These are phyloP conservation scores for Empis stercorea DNA, from an alignment of 2,888 invertebrate species.

Conservation along the genomic window DNA sequence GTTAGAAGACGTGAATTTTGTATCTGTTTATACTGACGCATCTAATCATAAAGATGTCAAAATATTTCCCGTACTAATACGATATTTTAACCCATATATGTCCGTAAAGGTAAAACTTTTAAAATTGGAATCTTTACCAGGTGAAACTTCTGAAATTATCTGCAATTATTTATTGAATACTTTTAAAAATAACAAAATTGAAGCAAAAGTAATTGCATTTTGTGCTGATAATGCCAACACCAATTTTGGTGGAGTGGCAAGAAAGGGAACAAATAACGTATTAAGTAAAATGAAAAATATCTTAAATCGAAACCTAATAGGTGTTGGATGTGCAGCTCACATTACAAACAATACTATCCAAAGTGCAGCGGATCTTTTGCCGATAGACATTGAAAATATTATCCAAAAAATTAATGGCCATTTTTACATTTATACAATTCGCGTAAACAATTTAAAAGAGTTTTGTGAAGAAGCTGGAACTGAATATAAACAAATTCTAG, in stretches of 20 bases:
- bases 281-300: not conserved
- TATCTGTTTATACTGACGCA: not conserved
- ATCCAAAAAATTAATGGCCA: not conserved
- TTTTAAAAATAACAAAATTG: not conserved
- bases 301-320: not conserved
- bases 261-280: not conserved
- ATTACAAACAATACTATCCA: not conserved
- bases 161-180: not conserved
- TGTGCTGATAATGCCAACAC: not conserved
- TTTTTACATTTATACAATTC: conserved; percentile 1
- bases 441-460: not conserved
- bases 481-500: not conserved
- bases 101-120: not conserved
- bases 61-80: not conserved
- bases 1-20: conserved; percentile 10
- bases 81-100: not conserved
- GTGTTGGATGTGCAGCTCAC: not conserved
- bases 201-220: not conserved
- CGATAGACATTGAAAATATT: not conserved
- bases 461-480: not conserved
- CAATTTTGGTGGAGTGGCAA: not conserved
- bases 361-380: not conserved
- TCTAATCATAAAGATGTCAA: conserved; percentile 1
- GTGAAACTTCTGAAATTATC: not conserved
- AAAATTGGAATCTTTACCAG: not conserved